Evolutionary conservation across 2,888 invertebrate species (phyloP).

Genomic region (Drosophila birchii): DNA sequence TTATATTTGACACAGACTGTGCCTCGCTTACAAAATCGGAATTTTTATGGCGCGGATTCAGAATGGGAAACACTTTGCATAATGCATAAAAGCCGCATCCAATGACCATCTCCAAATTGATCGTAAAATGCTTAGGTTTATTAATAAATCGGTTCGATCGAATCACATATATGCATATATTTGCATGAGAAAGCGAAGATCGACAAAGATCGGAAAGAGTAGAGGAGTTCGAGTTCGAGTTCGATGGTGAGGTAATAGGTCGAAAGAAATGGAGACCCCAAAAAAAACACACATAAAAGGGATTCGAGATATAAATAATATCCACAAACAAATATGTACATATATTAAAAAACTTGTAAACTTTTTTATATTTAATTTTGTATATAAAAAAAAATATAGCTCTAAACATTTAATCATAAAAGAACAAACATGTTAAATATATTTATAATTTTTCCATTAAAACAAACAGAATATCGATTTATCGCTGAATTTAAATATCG

Average conservation of each 20-base stretch:
- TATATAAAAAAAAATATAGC: no score
- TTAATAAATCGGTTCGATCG: conserved; percentile 6
- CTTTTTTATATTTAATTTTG: no score
- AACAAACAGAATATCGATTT: neutral
- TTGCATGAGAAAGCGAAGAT: conserved; percentile 29
- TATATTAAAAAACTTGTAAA: neutral
- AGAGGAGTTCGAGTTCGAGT: conserved; percentile 3
- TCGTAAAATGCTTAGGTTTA: conserved; percentile 35
- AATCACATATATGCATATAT: conserved; percentile 2
- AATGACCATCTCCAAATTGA: conserved; percentile 34
- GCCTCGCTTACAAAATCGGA: conserved; percentile 26
- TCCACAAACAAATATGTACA: neutral
- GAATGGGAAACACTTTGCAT: conserved; percentile 29
- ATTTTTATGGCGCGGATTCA: conserved; percentile 4
- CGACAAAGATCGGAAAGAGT: neutral
- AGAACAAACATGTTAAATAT: no score
- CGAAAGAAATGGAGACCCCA: conserved; percentile 39
- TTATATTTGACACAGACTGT: conserved; percentile 41
- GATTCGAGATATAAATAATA: neutral
- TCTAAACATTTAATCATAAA: no score
- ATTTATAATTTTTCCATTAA: no score
- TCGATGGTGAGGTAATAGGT: conserved; percentile 58
- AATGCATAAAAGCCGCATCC: conserved; percentile 23
- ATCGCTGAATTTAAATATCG: neutral
- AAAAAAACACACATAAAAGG: neutral